Conservation (phyloP, 1,140 invertebrate species). For the Papilio glaucus region DNA sequence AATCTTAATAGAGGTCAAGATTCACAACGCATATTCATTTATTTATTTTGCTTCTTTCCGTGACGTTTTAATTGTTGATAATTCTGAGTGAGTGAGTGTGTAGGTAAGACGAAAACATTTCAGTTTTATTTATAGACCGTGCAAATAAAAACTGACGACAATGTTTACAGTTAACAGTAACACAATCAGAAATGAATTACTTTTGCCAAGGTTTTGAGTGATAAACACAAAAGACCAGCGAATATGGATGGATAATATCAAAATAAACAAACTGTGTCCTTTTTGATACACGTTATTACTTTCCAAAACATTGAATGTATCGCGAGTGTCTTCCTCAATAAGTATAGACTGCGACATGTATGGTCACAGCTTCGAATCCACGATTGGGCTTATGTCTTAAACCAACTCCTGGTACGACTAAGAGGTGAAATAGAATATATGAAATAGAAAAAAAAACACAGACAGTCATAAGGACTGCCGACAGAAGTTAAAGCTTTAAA, state of each 20-base stretch:
- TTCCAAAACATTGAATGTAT: neutral
- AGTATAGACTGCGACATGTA: no score
- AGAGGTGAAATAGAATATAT: no score
- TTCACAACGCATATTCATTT: neutral
- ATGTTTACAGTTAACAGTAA: neutral
- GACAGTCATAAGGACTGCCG: no score
- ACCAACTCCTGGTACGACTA: no score
- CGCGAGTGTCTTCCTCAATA: no score
- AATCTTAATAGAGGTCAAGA: neutral
- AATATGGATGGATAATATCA: neutral
- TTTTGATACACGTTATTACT: neutral
- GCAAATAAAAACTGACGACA: constrained; percentile 2
- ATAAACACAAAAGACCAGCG: neutral
- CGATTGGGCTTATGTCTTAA: no score
- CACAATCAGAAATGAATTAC: neutral
- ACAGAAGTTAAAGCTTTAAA: no score
- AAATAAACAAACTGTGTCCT: neutral
- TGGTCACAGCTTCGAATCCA: no score
- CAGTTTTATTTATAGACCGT: constrained; percentile 11
- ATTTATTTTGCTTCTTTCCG: constrained; percentile 4
- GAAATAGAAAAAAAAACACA: no score
- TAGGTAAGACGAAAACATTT: neutral
- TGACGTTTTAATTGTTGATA: constrained; percentile 8
- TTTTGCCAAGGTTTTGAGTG: neutral
- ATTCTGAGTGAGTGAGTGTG: neutral